Base-by-base conservation (phyloP, 35 echinoderm and acorn worm genomes). In the Acanthaster planci region DNA sequence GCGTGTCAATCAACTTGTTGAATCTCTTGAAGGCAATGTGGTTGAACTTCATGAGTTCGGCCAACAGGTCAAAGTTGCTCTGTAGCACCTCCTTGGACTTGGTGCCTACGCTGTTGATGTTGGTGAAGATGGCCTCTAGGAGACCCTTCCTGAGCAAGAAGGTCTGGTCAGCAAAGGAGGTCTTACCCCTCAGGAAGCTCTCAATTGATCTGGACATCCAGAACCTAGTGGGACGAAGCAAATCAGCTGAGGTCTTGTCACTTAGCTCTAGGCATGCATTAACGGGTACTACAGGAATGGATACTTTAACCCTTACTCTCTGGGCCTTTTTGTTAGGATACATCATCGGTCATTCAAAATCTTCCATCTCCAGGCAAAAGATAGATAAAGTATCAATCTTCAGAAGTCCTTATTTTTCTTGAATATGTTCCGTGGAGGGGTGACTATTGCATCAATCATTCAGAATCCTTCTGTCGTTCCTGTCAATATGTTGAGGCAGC, bases 1-100 rank as follows among this genome's bases (percentile, higher is more conserved):
- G 86, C n/a, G 86, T 85, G 47, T 85, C 89, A 55, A 97, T 86
- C 32, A 88, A 83, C 60, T 86, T 93, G 85, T 99, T 91, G 67
- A 94, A 99, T 83, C 92, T 84, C 83, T 94, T 90, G 79, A 85
- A 99, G 29, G 96, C 96, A 55, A 81, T 57, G 51, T 88, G 83
- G 85, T 99, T 99, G 78, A 99, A 99, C 77, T 99, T 99, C 92
- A 99, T 99, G n/a, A 99, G 86, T 67, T 99, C 96, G 17, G 91
- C 96, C 56, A 99, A 77, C 10, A 99, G 86, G 55, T 99, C 96
- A 89, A 99, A 94, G 78, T 93, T 91, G 60, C 96, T 99, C 89
- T 99, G 96, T 76, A 99, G 85, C 23, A 99, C 92, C 67, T 99
- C 96, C 64, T 97, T 99, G 39, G 92, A 94, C 76, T 99, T 93